A percentile compares a stretch with the other conserved stretches of the same genome.
These are phyloP conservation scores for Falco cherrug DNA, from an alignment of 2,797 vertebrate genomes.

Conservation along the genomic window DNA sequence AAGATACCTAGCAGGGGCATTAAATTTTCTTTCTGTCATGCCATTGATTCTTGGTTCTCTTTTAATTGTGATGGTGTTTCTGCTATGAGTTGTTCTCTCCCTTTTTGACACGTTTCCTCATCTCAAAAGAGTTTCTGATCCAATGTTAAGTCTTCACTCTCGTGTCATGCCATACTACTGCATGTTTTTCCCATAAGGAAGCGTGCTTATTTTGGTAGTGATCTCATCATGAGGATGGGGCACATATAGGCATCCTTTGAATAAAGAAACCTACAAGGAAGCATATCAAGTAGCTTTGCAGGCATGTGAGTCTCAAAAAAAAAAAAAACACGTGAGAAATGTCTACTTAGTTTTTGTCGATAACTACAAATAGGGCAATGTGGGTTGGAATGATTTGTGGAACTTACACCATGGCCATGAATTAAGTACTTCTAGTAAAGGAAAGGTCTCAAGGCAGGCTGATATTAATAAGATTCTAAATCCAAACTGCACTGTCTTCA, in stretches of 20 bases:
- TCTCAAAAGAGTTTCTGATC: neutral
- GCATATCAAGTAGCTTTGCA: neutral
- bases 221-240: neutral
- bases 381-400: neutral
- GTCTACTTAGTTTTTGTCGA: neutral
- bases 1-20: neutral
- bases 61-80: neutral
- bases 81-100: neutral
- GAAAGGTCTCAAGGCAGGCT: neutral
- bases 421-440: neutral
- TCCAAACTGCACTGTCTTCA: neutral
- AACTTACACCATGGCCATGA: neutral
- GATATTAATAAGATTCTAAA: neutral
- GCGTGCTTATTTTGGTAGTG: neutral
- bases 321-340: neutral
- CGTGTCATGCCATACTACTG: neutral
- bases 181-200: neutral
- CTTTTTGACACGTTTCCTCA: neutral
- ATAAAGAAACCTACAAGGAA: neutral
- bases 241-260: neutral
- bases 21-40: neutral
- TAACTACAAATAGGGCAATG: neutral
- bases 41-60: neutral
- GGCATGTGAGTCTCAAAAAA: neutral
- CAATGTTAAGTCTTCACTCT: neutral